Base-by-base conservation (phyloP, 1,140 invertebrate genomes). In the Drosophila biarmipes region DNA sequence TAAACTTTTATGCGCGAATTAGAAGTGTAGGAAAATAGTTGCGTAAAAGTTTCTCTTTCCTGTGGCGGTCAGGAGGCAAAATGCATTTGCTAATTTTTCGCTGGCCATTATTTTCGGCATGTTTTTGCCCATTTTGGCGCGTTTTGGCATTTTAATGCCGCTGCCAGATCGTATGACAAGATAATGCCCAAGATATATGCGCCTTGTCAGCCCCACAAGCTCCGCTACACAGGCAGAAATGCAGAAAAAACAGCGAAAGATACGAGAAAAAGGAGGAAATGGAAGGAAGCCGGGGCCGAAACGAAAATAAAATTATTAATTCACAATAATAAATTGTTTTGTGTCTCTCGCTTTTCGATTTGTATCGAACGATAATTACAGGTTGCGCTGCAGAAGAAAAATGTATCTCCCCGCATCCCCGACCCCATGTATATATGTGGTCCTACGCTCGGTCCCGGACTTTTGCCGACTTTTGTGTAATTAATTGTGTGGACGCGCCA, bases 291-390 rank as follows among this genome's bases (percentile, higher is more conserved):
- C 31, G 37, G 42, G n/a, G 57, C 10, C 35, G 27, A 61, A 31
- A 58, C 21, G 43, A 64, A 71, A 75, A 84, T 78, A 84, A 80
- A 85, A 85, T 85, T 85, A 85, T 85, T 85, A 85, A 84, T 84
- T 76, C 80, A 84, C 80, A 84, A 84, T 85, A 84, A 84, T 84
- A 84, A 84, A 84, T 84, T 84, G 67, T 71, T 84, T 84, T 75
- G 80, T 84, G 80, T 84, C 80, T 84, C 81, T 79, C 80, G 80
- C 67, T 76, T 84, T 82, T 84, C 80, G 80, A 84, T 84, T 84
- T 85, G 80, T 84, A 84, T 84, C 80, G 80, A 85, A 79, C 78
- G 80, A 84, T 84, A 84, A 84, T 84, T 84, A 84, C 72, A 85
- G 80, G 80, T 84, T 84, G 58, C 45, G 76, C 58, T 73, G 68